Conservation (phyloP, 2,888 invertebrate genomes). For the Anoplius nigerrimus region DNA sequence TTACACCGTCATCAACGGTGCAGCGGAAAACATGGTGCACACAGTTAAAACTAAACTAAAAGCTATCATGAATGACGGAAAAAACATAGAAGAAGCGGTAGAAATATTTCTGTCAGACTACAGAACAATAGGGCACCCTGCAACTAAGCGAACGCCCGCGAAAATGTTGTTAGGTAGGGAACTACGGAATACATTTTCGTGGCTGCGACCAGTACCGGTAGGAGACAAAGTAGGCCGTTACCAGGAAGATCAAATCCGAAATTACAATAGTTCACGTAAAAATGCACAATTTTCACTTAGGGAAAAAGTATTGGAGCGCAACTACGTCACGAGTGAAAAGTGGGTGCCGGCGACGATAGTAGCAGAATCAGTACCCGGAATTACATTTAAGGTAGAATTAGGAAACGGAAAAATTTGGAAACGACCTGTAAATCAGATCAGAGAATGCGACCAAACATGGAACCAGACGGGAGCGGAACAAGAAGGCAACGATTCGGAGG, state of each 20-base stretch:
- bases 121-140: constrained; percentile 31
- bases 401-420: constrained; percentile 5
- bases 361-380: constrained; percentile 7
- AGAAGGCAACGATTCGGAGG: too few species aligned
- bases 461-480: too few species aligned
- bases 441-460: too few species aligned
- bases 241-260: constrained; percentile 30
- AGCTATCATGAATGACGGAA: constrained; percentile 25
- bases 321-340: neutral
- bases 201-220: constrained; percentile 21
- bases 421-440: constrained; percentile 14
- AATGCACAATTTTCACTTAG: constrained; percentile 5
- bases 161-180: constrained; percentile 25
- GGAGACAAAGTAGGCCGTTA: neutral
- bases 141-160: constrained; percentile 37
- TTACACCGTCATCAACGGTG: constrained; percentile 36
- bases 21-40: constrained; percentile 38
- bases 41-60: constrained; percentile 34
- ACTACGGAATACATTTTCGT: constrained; percentile 30
- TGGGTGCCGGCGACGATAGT: constrained; percentile 6
- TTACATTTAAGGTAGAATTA: constrained; percentile 8
- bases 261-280: constrained; percentile 10
- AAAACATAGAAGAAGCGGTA: constrained; percentile 17
- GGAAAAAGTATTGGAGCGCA: constrained; percentile 19
- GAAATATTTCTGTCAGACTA: constrained; percentile 40